phyloP scores from a whole-genome alignment of 2,888 invertebrate genomes.

The Tortrix viridana region DNA sequence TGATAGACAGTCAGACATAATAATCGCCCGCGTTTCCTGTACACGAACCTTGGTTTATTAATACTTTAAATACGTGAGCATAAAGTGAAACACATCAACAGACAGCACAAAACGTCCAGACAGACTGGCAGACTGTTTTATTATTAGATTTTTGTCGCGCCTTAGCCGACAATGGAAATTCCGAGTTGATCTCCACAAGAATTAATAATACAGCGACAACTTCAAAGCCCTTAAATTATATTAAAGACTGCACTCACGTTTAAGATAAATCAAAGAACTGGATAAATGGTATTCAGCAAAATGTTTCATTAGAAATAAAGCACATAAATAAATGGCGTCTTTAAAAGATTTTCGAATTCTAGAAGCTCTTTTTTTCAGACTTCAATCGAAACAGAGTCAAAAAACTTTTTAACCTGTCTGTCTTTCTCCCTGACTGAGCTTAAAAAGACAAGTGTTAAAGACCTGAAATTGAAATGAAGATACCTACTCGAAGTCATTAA shows the following conservation, averaged over 20 bases:
- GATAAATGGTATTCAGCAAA: no score
- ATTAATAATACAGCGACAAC: constrained; percentile 3
- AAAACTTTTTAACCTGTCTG: no score
- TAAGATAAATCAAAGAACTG: no score
- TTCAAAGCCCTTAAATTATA: not conserved
- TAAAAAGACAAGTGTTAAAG: no score
- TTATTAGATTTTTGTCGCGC: constrained; percentile 34
- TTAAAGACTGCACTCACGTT: not conserved
- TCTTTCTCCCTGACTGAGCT: no score
- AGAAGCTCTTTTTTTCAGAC: no score
- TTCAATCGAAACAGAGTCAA: no score
- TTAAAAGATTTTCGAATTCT: no score
- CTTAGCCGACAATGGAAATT: constrained; percentile 15
- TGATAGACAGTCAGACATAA: constrained; percentile 27
- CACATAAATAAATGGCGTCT: no score
- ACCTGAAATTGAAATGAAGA: no score
- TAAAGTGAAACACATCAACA: constrained; percentile 68
- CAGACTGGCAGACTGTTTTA: constrained; percentile 60
- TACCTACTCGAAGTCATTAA: no score
- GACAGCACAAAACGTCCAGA: constrained; percentile 67
- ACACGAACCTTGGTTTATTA: constrained; percentile 35
- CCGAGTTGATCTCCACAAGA: not conserved
- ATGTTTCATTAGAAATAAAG: no score
- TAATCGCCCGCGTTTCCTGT: constrained; percentile 11
- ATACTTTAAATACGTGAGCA: constrained; percentile 57